Conservation (phyloP, 1,140 invertebrate species). For the Drosophila elegans region DNA sequence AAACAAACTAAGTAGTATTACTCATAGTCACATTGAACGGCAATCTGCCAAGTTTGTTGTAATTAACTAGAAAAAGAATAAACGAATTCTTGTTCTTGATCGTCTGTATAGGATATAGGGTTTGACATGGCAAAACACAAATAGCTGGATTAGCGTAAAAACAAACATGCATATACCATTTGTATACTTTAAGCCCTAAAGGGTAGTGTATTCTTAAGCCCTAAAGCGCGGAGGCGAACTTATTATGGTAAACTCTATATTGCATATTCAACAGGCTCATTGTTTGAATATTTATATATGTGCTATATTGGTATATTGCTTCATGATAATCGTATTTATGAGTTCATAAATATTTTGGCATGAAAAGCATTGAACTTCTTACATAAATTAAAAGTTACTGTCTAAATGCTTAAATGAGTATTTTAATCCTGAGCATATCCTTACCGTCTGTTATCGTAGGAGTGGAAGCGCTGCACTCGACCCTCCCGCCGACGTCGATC, state of each 20-base stretch:
- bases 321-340: too few species aligned
- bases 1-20: conserved; percentile 6
- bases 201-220: too few species aligned
- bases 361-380: neutral
- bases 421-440: neutral
- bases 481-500: conserved; percentile 88
- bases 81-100: conserved; percentile 10
- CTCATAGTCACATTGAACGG: conserved; percentile 24
- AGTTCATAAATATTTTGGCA: too few species aligned
- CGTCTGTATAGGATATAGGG: neutral
- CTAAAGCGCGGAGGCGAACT: too few species aligned
- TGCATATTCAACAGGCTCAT: too few species aligned
- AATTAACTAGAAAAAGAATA: neutral
- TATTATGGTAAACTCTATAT: too few species aligned
- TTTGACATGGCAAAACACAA: conserved; percentile 1
- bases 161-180: too few species aligned
- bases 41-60: conserved; percentile 23
- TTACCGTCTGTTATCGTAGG: conserved; percentile 84
- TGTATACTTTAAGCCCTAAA: too few species aligned
- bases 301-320: too few species aligned
- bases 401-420: too few species aligned
- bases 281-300: too few species aligned
- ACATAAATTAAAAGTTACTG: too few species aligned
- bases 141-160: neutral
- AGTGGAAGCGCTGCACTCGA: conserved; percentile 85